These are phyloP conservation scores for Slavum lentiscoides DNA, from an alignment of 2,888 invertebrate species.

Conservation along the genomic window DNA sequence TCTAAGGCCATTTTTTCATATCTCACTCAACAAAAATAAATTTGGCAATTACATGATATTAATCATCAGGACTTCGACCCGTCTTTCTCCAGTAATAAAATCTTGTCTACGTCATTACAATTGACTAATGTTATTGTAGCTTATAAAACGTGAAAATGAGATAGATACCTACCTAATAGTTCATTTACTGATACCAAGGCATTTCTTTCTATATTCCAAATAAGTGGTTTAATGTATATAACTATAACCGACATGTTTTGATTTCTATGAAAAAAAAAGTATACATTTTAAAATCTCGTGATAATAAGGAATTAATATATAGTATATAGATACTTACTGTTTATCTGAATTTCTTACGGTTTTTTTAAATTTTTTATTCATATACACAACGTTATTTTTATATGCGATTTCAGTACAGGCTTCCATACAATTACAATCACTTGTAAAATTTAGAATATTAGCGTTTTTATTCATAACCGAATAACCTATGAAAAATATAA, in stretches of 20 bases:
- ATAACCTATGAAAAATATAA: slow-evolving; percentile 37
- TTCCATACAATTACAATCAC: slow-evolving; percentile 56
- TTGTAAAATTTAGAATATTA: not conserved
- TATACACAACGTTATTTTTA: slow-evolving; percentile 49
- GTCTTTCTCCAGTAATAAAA: no score
- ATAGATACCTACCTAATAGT: slow-evolving; percentile 43
- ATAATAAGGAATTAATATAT: not conserved
- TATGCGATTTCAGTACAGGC: slow-evolving; percentile 55
- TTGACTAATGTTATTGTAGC: not conserved
- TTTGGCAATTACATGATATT: no score
- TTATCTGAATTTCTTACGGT: not conserved
- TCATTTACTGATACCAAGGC: slow-evolving; percentile 54
- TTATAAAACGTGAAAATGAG: not conserved
- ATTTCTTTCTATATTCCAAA: slow-evolving; percentile 36
- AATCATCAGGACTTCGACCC: no score
- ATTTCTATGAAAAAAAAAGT: not conserved
- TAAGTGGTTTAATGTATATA: not conserved
- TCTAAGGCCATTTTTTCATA: no score
- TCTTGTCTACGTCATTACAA: no score
- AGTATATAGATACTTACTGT: not conserved
- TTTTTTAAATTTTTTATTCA: slow-evolving; percentile 37
- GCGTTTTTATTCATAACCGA: slow-evolving; percentile 40
- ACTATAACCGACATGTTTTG: not conserved
- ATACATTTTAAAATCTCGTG: not conserved
- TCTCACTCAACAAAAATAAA: no score